Base-by-base conservation (phyloP, 2,888 invertebrate genomes). In the Melipona bicolor region DNA sequence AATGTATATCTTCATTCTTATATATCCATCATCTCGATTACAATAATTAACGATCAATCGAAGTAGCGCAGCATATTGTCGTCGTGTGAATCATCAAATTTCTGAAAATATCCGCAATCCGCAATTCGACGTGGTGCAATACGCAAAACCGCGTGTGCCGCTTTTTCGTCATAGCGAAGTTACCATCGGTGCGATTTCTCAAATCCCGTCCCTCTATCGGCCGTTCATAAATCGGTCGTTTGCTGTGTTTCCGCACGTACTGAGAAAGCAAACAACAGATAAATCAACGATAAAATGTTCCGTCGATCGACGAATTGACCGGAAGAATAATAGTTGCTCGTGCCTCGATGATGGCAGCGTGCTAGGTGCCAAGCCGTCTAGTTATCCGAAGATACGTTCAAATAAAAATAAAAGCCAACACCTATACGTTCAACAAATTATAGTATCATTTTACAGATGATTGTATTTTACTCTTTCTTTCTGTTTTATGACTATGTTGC, bases 311-410 rank as follows among this genome's bases (percentile, higher is more conserved):
- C 80, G 81, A 81, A 85, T 83, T 84, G 79, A 69, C 90, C 90
- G 90, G 87, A 89, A 90, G 90, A 90, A 89, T 90, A 89, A 89
- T 89, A 89, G 83, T 80, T 79, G 85, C 43, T n/a, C 67, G 77
- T 76, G 67, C 32, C 67, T 43, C 77, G 83, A 71, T 79, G 81
- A 80, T 74, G 88, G 83, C 72, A 72, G 74, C 54, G 65, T 54
- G 74, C 74, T 77, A 79, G 85, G 85, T 89, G 90, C 89, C 90
- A 87, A 87, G 88, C 87, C 79, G 86, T 89, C 88, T 88, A 84
- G 89, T 84, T 88, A 72, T n/a, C 74, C 65, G 64, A 32, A 32
- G 68, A 59, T 62, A 79, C 62, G 43, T 17, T 15, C 49, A 61
- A 88, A 84, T 79, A 88, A 86, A 87, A 87, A 88, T 79, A 86